Conservation (phyloP, 2,888 invertebrate genomes). For the Acrobasis suavella region DNA sequence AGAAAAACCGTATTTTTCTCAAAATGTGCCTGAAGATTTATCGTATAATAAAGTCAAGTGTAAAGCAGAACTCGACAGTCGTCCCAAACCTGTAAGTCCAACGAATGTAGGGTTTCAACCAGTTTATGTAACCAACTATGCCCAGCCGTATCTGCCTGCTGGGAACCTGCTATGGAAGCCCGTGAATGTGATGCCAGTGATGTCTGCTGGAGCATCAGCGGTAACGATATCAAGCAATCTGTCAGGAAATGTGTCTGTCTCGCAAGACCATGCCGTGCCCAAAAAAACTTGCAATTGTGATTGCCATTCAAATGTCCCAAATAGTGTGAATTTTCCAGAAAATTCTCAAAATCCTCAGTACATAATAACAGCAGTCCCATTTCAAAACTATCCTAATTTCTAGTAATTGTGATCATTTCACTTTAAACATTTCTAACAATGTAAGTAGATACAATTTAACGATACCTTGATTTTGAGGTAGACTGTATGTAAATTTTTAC, state of each 20-base stretch:
- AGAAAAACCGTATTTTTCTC: constrained; percentile 19
- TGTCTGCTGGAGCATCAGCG: constrained; percentile 37
- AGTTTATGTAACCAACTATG: constrained; percentile 44
- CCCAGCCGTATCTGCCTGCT: constrained; percentile 44
- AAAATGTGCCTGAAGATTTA: constrained; percentile 45
- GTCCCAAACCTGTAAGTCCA: constrained; percentile 22
- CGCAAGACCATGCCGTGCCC: constrained; percentile 29
- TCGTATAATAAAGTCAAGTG: constrained; percentile 30
- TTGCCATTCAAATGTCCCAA: constrained; percentile 43
- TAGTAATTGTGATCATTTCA: constrained; percentile 10
- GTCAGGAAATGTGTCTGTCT: constrained; percentile 25
- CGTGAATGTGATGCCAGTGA: constrained; percentile 42
- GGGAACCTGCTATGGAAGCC: constrained; percentile 59
- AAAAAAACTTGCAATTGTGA: constrained; percentile 51
- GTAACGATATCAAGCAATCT: constrained; percentile 30
- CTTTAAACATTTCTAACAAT: no score
- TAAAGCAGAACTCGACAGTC: neutral
- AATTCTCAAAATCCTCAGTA: constrained; percentile 44
- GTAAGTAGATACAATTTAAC: no score
- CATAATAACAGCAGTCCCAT: constrained; percentile 49
- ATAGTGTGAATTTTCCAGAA: constrained; percentile 28
- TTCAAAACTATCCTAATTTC: constrained; percentile 39
- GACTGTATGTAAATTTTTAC: no score
- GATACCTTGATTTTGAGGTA: neutral
- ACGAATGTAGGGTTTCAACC: constrained; percentile 36